A percentile compares a stretch with the other conserved stretches of the same genome.
Conservation (phyloP, 2,888 invertebrate genomes). For the Caenorhabditis plicata region DNA sequence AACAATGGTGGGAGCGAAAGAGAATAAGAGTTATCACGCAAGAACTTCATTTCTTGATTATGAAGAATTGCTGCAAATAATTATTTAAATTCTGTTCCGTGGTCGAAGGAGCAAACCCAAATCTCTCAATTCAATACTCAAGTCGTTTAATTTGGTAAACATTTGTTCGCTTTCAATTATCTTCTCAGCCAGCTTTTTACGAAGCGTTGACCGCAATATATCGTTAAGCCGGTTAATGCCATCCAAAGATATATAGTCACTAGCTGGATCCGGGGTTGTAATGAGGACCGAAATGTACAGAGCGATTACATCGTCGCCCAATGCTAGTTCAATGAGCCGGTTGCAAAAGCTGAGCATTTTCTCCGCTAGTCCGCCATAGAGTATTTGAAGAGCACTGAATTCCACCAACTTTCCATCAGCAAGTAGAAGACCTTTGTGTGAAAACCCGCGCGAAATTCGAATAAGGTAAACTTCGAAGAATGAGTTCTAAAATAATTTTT, state of each 20-base stretch:
- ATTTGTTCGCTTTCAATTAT: conserved; percentile 1
- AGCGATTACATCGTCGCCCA: conserved; percentile 20
- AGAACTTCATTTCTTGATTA: conserved; percentile 3
- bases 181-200: background rate
- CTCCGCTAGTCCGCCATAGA: conserved; percentile 17
- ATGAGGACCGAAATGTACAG: conserved; percentile 18
- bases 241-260: background rate
- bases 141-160: background rate
- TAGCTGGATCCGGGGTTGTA: conserved; percentile 4
- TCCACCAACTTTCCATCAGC: conserved; percentile 9
- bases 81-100: background rate
- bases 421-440: conserved; percentile 18
- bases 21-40: conserved; percentile 1
- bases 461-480: conserved; percentile 20
- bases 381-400: conserved; percentile 1
- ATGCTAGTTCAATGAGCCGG: background rate
- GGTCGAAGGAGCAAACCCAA: conserved; percentile 7
- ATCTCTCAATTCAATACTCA: conserved; percentile 1
- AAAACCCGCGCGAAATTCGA: conserved; percentile 19
- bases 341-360: conserved; percentile 10
- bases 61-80: conserved; percentile 18
- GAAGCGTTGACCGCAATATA: background rate
- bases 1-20: conserved; percentile 18
- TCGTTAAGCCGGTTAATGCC: background rate
- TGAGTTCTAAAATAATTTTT: conserved; percentile 5